These are phyloP conservation scores for Limnothrissa miodon DNA, from an alignment of 2,113 vertebrate species.

Conservation along the genomic window DNA sequence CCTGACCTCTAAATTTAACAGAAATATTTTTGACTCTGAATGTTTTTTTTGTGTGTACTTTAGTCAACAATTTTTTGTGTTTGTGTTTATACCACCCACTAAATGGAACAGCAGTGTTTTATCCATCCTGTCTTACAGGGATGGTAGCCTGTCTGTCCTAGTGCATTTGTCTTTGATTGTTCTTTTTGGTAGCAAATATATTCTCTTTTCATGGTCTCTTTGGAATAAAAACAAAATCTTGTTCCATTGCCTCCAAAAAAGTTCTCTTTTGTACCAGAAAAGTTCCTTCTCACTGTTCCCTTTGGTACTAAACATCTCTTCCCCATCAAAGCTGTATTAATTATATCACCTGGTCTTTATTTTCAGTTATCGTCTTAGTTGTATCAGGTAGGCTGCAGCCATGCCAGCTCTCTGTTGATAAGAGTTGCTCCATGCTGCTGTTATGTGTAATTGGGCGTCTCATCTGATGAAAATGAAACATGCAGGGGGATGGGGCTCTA, in stretches of 20 bases:
- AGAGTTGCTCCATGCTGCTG: neutral
- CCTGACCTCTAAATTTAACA: neutral
- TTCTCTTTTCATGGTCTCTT: no score
- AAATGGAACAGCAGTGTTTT: neutral
- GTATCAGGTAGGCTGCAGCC: conserved; percentile 14
- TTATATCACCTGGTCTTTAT: neutral
- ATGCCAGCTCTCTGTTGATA: neutral
- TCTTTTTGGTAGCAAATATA: neutral
- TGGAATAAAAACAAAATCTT: no score
- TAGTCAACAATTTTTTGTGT: neutral
- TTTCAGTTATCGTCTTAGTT: neutral
- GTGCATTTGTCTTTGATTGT: neutral
- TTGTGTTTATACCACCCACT: neutral
- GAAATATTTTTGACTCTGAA: neutral
- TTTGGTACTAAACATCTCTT: neutral
- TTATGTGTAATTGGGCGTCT: neutral
- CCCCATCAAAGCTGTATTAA: neutral
- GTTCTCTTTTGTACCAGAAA: no score
- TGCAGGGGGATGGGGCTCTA: neutral
- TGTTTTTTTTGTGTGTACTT: neutral
- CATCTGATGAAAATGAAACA: conserved; percentile 7
- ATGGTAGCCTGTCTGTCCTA: no score
- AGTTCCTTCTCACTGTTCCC: no score
- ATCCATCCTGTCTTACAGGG: neutral
- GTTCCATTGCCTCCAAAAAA: no score